These are phyloP conservation scores for Porites evermanni DNA, from an alignment of 92 coral and sea anemone species.

Conservation along the genomic window DNA sequence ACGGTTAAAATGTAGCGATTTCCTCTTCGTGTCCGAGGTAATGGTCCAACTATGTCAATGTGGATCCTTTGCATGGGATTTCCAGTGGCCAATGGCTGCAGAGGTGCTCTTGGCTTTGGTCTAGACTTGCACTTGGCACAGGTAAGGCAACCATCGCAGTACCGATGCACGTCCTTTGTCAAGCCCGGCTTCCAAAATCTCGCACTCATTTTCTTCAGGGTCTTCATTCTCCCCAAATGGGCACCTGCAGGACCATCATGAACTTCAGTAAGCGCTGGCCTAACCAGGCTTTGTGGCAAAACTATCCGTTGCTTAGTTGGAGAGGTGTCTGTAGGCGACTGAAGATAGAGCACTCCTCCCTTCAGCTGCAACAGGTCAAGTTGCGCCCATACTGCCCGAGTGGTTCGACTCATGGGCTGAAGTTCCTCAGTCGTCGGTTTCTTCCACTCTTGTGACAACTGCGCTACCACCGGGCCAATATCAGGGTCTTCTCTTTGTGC, in stretches of 20 bases:
- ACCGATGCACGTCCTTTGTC: slow-evolving; percentile 47
- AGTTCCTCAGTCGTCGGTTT: slow-evolving; percentile 43
- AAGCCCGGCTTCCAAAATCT: slow-evolving; percentile 51
- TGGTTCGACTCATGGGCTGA: slow-evolving; percentile 27
- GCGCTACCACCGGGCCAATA: slow-evolving; percentile 25
- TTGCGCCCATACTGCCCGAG: neutral
- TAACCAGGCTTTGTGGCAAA: slow-evolving; percentile 33
- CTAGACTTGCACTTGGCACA: slow-evolving; percentile 56
- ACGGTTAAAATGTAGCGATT: slow-evolving; percentile 50
- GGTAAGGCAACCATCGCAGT: slow-evolving; percentile 57
- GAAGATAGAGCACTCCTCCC: slow-evolving; percentile 45
- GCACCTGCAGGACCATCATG: too few species aligned
- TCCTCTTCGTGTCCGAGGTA: slow-evolving; percentile 57
- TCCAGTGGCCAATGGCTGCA: neutral
- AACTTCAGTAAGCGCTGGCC: slow-evolving; percentile 28
- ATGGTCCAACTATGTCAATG: slow-evolving; percentile 60
- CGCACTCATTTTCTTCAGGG: slow-evolving; percentile 49
- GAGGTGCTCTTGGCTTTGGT: too few species aligned
- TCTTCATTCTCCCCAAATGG: slow-evolving; percentile 35
- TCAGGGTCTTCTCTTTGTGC: slow-evolving; percentile 48
- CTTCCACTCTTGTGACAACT: slow-evolving; percentile 21
- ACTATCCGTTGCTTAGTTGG: slow-evolving; percentile 28
- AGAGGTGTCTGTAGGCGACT: neutral
- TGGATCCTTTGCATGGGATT: slow-evolving; percentile 65
- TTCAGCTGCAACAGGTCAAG: slow-evolving; percentile 21